These are phyloP conservation scores for Penaeus vannamei DNA, from an alignment of 1,140 invertebrate genomes.

Conservation along the genomic window DNA sequence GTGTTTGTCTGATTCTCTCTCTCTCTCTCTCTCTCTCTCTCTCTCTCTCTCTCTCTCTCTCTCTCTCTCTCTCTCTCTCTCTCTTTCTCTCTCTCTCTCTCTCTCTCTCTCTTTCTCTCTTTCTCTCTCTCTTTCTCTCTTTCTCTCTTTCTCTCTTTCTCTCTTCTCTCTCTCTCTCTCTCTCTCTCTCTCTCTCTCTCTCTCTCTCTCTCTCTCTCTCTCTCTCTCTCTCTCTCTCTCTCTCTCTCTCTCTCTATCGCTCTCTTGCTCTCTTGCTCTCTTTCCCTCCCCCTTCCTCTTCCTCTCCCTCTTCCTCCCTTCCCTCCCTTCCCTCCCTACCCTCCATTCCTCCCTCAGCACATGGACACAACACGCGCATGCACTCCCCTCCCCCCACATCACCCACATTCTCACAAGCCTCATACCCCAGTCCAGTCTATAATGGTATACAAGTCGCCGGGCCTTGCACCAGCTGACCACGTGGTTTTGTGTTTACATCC, in stretches of 20 bases:
- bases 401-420: too few relatives aligned
- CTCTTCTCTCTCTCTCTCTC: not conserved
- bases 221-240: not conserved
- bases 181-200: slow-evolving; percentile 18
- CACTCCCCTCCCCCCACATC: too few relatives aligned
- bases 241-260: slow-evolving; percentile 4
- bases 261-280: slow-evolving; percentile 40
- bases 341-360: not conserved
- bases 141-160: slow-evolving; percentile 14
- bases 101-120: not conserved
- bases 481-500: too few relatives aligned
- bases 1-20: too few relatives aligned
- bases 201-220: slow-evolving; percentile 34
- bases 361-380: not conserved
- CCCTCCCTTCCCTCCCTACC: not conserved
- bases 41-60: not conserved
- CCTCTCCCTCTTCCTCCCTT: slow-evolving; percentile 35
- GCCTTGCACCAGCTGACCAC: too few relatives aligned
- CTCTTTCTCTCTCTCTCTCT: slow-evolving; percentile 37
- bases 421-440: too few relatives aligned
- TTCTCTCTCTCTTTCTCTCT: slow-evolving; percentile 35
- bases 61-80: slow-evolving; percentile 2
- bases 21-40: slow-evolving; percentile 39
- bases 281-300: not conserved
- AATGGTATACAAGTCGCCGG: too few relatives aligned